Conservation (phyloP, 1,140 invertebrate genomes). For the Agrypnia vestita region DNA sequence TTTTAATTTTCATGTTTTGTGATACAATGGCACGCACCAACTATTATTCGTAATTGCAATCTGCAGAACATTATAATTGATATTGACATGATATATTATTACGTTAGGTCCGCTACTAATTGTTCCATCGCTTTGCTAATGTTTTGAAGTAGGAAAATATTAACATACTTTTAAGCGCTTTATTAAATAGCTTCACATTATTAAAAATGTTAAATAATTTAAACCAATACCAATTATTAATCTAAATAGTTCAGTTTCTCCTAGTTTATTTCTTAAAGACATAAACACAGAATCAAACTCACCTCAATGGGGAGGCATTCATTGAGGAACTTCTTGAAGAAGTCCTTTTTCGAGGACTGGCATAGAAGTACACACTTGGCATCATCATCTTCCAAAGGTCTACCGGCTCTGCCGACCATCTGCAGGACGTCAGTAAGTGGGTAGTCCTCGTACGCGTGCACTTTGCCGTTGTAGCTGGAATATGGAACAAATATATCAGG, state of each 20-base stretch:
- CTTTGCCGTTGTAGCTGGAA: constrained; percentile 93
- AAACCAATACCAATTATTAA: neutral
- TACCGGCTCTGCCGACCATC: constrained; percentile 95
- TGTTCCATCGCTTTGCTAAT: too few relatives aligned
- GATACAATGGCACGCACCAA: too few relatives aligned
- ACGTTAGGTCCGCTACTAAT: too few relatives aligned
- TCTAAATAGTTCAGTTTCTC: neutral
- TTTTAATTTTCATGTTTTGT: too few relatives aligned
- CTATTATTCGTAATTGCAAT: too few relatives aligned
- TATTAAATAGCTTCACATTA: neutral
- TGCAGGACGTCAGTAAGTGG: constrained; percentile 97
- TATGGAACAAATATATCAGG: too few relatives aligned
- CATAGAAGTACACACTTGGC: constrained; percentile 98
- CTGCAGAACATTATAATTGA: too few relatives aligned
- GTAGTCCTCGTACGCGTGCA: constrained; percentile 96
- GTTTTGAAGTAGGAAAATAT: too few relatives aligned
- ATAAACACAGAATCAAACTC: too few relatives aligned
- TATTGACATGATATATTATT: too few relatives aligned
- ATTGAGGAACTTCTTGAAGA: constrained; percentile 98
- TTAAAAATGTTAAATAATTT: neutral
- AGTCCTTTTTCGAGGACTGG: constrained; percentile 98
- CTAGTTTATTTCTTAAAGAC: too few relatives aligned
- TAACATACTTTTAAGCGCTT: too few relatives aligned
- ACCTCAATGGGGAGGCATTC: constrained; percentile 98
- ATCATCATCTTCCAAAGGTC: constrained; percentile 93